phyloP scores from a whole-genome alignment of 2,888 invertebrate genomes.

The Watsonalla cultraria region DNA sequence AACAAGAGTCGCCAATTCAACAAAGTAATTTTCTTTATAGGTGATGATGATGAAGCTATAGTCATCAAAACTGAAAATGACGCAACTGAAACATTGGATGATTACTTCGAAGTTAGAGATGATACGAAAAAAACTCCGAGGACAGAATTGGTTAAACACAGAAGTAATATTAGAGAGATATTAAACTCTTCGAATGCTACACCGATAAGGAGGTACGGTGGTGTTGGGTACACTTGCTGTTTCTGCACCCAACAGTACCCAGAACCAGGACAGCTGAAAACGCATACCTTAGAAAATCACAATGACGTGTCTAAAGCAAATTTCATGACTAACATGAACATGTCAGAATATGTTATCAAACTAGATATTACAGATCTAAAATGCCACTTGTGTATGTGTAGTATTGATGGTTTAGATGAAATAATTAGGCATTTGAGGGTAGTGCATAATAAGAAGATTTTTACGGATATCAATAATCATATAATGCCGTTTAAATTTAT shows the following conservation, averaged over 20 bases:
- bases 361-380: conserved; percentile 35
- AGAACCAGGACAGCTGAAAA: conserved; percentile 30
- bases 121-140: conserved; percentile 1
- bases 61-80: not conserved
- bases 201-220: conserved; percentile 26
- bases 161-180: conserved; percentile 7
- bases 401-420: conserved; percentile 26
- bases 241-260: conserved; percentile 28
- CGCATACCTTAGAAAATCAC: conserved; percentile 27
- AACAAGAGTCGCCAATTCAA: not conserved
- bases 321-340: conserved; percentile 11
- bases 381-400: conserved; percentile 30
- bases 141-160: conserved; percentile 4
- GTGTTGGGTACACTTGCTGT: conserved; percentile 31
- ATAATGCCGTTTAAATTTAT: conserved; percentile 52
- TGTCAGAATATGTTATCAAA: conserved; percentile 28
- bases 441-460: conserved; percentile 28
- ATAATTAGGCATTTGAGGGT: conserved; percentile 32
- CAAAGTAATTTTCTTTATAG: conserved; percentile 9
- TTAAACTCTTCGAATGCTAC: conserved; percentile 34
- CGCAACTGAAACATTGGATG: not conserved
- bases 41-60: conserved; percentile 1
- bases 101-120: not conserved
- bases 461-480: conserved; percentile 35
- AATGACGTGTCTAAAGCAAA: conserved; percentile 3